Percentiles rank a stretch among this genome's conserved stretches.
These are phyloP conservation scores for Zosterops lateralis DNA, from an alignment of 2,113 vertebrate species.

Conservation along the genomic window DNA sequence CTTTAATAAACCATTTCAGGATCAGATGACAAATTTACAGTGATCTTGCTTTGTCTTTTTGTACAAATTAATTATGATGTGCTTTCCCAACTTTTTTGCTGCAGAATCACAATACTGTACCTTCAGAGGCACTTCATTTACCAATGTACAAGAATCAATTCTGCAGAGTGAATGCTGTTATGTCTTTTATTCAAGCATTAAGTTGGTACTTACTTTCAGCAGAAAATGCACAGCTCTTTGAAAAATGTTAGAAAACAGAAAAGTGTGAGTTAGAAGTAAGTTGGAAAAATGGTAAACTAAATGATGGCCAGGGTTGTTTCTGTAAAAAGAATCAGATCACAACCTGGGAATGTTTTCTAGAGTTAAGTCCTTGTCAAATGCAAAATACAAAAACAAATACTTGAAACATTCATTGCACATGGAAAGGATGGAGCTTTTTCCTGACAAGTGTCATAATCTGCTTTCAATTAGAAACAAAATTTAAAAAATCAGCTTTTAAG, in stretches of 20 bases:
- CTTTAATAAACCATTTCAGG: slow-evolving; percentile 55
- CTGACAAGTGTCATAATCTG: background rate
- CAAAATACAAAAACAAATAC: background rate
- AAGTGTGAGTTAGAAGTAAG: background rate
- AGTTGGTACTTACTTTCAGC: background rate
- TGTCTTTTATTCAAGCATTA: background rate
- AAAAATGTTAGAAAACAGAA: background rate
- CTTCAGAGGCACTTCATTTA: slow-evolving; percentile 52
- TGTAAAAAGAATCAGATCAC: background rate
- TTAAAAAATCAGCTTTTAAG: background rate
- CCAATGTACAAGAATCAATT: background rate
- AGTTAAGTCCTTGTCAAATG: slow-evolving; percentile 3
- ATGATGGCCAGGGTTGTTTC: background rate
- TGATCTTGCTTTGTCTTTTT: slow-evolving; percentile 39
- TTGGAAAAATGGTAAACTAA: background rate
- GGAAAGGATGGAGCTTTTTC: background rate
- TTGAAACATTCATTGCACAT: background rate
- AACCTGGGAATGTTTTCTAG: background rate
- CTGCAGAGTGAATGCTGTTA: background rate
- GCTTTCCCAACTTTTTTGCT: slow-evolving; percentile 23
- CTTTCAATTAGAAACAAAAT: background rate
- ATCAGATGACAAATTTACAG: slow-evolving; percentile 57
- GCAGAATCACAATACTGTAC: slow-evolving; percentile 18
- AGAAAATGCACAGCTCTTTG: background rate
- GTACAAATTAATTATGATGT: slow-evolving; percentile 56